Evolutionary conservation across 37 sponge, comb jelly and placozoan species (phyloP), one percentile per base, ranked within the genome.

Genomic region (Hormiphora californensis): DNA sequence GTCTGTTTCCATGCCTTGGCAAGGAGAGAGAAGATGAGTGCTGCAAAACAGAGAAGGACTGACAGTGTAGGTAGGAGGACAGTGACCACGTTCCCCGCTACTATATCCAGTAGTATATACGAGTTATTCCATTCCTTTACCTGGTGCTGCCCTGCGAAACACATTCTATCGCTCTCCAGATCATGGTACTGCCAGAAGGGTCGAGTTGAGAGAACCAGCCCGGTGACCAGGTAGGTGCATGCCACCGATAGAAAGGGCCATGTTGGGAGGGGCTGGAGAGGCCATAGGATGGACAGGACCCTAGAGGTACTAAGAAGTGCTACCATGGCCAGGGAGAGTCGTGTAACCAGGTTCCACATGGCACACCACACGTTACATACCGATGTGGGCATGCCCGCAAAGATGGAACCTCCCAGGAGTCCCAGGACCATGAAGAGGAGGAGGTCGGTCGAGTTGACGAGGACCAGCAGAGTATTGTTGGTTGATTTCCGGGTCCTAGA

Each of bases 321-420:
- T n/a, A 73, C 43, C 81, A 73, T 73, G 15, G 43, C 81, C 21
- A 73, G 40, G 38, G 81, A 73, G n/a, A 73, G 81, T 46, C 43
- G 40, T 1, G 43, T 73, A 2, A 40, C 81, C 81, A 73, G 46
- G 25, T 46, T 73, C 81, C 81, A 73, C 44, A 40, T 27, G 5
- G 43, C 28, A 7, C 81, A 43, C 81, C 81, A 73, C 19, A 73
- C 9, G 81, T 73, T 73, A 28, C 81, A 73, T 23, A 73, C n/a
- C n/a, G n/a, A n/a, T n/a, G n/a, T n/a, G n/a, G n/a, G n/a, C n/a
- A n/a, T n/a, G n/a, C n/a, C n/a, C n/a, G n/a, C n/a, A n/a, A n/a
- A n/a, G n/a, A n/a, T n/a, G n/a, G 43, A 46, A 9, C 81, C 81
- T 23, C 40, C 44, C 28, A 73, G 43, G 81, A 40, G 81, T 0